Base-by-base conservation (phyloP, 1,140 invertebrate species). In the Bombus haemorrhoidalis region DNA sequence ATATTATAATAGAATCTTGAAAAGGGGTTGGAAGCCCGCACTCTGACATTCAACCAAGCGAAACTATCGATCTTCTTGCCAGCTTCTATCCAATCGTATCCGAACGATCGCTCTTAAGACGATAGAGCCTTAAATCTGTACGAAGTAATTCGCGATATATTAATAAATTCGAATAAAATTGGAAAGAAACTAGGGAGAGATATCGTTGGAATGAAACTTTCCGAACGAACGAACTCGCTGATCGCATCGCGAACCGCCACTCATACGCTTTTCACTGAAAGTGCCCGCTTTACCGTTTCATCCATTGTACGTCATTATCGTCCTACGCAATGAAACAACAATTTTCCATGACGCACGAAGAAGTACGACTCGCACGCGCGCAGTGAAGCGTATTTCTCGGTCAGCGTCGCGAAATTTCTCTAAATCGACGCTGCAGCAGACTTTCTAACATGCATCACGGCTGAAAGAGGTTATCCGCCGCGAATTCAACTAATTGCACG, bases 371-470 rank as follows among this genome's bases (percentile, higher is more conserved):
- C 1, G 12, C 39, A 25, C 47, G 86, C 53, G 3, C 1, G 34
- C 59, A 43, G 78, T 68, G 41, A 82, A 88, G 87, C 86, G 85
- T 86, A 71, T 89, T 88, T 89, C 86, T 89, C 86, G 86, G 87
- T 77, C 87, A 85, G 66, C 72, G 62, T 85, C 71, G 64, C 77
- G 69, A 69, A 88, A 89, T 89, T 89, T 89, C 87, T 88, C 88
- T 86, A 68, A 78, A 85, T 80, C 87, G 76, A 37, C 37, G 34
- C 18, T 53, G 5, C 18, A 12, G 5, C 18, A 12, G 39, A 80
- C 87, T 89, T 89, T 89, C 87, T 89, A 87, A 79, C 87, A 88
- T 88, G 87, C 87, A 81, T 39, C 66, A 74, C 82, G 86, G 72
- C 78, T 85, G 75, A 89, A 89, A 87, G 87, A 89, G 87, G 86